Percentiles rank a stretch among this genome's conserved stretches.
Evolutionary conservation across 2,797 vertebrate species (phyloP).

Genomic region (Ctenopoma multispine): DNA sequence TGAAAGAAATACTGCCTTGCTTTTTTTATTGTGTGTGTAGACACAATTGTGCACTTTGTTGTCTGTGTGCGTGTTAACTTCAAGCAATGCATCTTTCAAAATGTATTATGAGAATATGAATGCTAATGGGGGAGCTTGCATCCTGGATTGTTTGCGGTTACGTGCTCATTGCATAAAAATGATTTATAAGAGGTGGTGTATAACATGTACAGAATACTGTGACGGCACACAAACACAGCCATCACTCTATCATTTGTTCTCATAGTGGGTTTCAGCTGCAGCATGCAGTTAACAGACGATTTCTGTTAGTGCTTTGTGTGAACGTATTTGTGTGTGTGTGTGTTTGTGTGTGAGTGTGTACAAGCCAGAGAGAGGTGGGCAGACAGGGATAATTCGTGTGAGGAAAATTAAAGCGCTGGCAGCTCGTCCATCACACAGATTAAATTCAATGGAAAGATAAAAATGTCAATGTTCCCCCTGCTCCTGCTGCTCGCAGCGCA

Average conservation of each 20-base stretch:
- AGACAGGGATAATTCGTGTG: slow-evolving; percentile 87
- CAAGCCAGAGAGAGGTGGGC: slow-evolving; percentile 71
- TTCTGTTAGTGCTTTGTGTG: slow-evolving; percentile 51
- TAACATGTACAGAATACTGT: slow-evolving; percentile 42
- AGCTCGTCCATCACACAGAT: slow-evolving; percentile 87
- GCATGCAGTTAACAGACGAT: slow-evolving; percentile 72
- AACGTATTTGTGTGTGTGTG: slow-evolving; percentile 36
- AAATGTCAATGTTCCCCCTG: slow-evolving; percentile 84
- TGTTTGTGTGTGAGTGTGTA: slow-evolving; percentile 58
- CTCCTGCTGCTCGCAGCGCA: slow-evolving; percentile 68
- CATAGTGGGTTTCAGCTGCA: slow-evolving; percentile 58
- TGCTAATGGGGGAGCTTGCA: slow-evolving; percentile 62
- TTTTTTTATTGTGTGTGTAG: slow-evolving; percentile 35
- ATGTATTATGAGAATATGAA: slow-evolving; percentile 64
- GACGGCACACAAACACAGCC: slow-evolving; percentile 20
- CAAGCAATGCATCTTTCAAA: slow-evolving; percentile 62
- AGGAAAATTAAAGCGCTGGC: slow-evolving; percentile 90
- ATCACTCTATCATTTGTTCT: slow-evolving; percentile 66
- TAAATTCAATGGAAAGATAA: slow-evolving; percentile 89
- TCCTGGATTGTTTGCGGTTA: slow-evolving; percentile 66
- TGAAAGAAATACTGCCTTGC: slow-evolving; percentile 61
- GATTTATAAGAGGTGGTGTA: slow-evolving; percentile 61
- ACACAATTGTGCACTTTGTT: slow-evolving; percentile 13
- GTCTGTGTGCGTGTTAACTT: slow-evolving; percentile 33
- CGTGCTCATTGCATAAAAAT: slow-evolving; percentile 66